Conservation (phyloP, 2,888 invertebrate species). For the Onchidella celtica region DNA sequence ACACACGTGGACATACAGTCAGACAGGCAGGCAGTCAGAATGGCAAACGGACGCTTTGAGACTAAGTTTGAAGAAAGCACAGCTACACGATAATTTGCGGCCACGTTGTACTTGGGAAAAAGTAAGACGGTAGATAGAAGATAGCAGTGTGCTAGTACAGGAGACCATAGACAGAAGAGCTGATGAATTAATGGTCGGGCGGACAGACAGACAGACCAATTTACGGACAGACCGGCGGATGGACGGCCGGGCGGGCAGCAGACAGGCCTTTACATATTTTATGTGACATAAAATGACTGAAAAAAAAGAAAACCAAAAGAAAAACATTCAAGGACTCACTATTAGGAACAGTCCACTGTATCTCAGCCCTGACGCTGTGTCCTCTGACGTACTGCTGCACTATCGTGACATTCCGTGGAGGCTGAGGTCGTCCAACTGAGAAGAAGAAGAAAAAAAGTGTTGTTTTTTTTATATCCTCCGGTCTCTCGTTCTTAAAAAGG, state of each 20-base stretch:
- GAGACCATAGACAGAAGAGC: no score
- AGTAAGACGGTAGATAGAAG: no score
- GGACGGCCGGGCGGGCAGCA: no score
- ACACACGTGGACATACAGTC: background rate
- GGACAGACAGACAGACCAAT: no score
- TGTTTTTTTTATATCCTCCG: background rate
- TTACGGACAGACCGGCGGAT: no score
- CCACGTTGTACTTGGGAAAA: no score
- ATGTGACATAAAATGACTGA: no score
- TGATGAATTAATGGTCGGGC: no score
- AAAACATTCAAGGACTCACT: background rate
- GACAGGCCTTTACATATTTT: no score
- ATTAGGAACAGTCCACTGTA: background rate
- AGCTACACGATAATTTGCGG: background rate
- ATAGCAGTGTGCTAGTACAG: no score
- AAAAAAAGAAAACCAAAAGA: background rate
- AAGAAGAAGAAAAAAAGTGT: background rate
- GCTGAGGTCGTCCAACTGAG: background rate
- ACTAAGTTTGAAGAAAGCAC: background rate
- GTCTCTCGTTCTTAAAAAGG: slow-evolving; percentile 4
- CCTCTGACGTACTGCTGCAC: background rate
- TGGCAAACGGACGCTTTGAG: background rate
- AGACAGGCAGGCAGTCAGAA: background rate
- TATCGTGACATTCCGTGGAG: background rate
- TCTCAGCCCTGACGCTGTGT: background rate